Evolutionary conservation across 2,888 invertebrate species (phyloP).

Genomic region (Zaprionus bogoriensis): DNA sequence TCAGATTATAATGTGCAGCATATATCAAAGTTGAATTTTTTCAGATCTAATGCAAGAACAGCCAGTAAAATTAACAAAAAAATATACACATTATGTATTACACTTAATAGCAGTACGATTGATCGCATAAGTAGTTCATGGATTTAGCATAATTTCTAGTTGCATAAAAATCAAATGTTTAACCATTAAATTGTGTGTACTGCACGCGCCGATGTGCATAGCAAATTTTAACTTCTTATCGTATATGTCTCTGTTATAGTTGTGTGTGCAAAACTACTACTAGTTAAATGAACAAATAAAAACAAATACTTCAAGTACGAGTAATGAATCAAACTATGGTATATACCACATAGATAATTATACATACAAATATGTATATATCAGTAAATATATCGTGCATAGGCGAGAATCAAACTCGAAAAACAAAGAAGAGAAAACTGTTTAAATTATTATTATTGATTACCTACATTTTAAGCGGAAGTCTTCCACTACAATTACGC

Average conservation of each 20-base stretch:
- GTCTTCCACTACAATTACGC: slow-evolving; percentile 83
- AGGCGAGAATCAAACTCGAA: slow-evolving; percentile 41
- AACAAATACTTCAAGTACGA: slow-evolving; percentile 21
- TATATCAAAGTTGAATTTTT: slow-evolving; percentile 60
- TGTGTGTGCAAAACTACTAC: slow-evolving; percentile 41
- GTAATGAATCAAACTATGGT: slow-evolving; percentile 41
- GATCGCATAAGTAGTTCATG: slow-evolving; percentile 43
- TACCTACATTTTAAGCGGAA: slow-evolving; percentile 81
- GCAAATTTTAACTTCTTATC: slow-evolving; percentile 60
- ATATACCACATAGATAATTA: slow-evolving; percentile 8
- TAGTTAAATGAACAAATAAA: slow-evolving; percentile 17
- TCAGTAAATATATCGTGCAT: slow-evolving; percentile 14
- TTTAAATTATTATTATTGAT: slow-evolving; percentile 46
- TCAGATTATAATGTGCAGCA: slow-evolving; percentile 36
- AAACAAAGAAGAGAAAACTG: slow-evolving; percentile 35
- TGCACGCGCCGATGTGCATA: too few species aligned
- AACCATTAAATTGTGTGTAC: slow-evolving; percentile 34
- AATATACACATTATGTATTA: slow-evolving; percentile 5
- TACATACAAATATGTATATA: slow-evolving; percentile 13
- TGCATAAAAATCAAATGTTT: slow-evolving; percentile 49
- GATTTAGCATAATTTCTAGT: slow-evolving; percentile 55
- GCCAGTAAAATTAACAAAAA: slow-evolving; percentile 26
- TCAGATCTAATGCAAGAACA: slow-evolving; percentile 30
- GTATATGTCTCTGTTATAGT: slow-evolving; percentile 54
- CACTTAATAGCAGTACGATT: slow-evolving; percentile 32